Percentiles rank a stretch among this genome's conserved stretches.
These are phyloP conservation scores for Drosophila yooni DNA, from an alignment of 2,888 invertebrate genomes.

Conservation along the genomic window DNA sequence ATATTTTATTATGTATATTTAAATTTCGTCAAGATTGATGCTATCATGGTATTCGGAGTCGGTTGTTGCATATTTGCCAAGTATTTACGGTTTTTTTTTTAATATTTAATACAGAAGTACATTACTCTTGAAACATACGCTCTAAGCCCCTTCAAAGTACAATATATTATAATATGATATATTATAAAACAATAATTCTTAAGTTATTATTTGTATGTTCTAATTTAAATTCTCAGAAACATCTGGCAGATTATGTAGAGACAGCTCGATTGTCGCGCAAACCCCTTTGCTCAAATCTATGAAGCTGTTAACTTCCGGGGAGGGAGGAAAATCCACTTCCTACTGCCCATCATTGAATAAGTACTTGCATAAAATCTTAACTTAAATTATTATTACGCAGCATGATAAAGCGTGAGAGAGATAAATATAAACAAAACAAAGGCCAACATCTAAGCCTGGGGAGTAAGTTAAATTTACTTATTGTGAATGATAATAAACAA, in stretches of 20 bases:
- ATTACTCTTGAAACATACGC: not conserved
- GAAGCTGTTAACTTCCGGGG: not conserved
- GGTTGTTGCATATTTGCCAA: not conserved
- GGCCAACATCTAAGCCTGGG: fast-evolving
- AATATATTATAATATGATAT: not conserved
- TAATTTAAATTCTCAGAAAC: not conserved
- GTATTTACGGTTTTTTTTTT: not conserved
- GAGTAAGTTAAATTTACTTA: not conserved
- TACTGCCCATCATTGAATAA: not conserved
- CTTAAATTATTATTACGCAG: not conserved
- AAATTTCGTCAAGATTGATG: not conserved
- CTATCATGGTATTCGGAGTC: not conserved
- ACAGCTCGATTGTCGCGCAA: not conserved
- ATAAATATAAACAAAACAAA: not conserved
- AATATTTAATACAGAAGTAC: not conserved
- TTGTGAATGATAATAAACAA: not conserved
- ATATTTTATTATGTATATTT: no score
- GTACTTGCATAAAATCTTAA: not conserved
- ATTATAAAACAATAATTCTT: not conserved
- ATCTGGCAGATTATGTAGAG: not conserved
- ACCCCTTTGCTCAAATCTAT: not conserved
- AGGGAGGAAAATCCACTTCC: not conserved
- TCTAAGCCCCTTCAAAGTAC: not conserved
- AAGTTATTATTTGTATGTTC: not conserved
- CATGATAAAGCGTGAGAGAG: not conserved